Evolutionary conservation across 2,888 invertebrate species (phyloP).

Genomic region (Anorthoa munda): DNA sequence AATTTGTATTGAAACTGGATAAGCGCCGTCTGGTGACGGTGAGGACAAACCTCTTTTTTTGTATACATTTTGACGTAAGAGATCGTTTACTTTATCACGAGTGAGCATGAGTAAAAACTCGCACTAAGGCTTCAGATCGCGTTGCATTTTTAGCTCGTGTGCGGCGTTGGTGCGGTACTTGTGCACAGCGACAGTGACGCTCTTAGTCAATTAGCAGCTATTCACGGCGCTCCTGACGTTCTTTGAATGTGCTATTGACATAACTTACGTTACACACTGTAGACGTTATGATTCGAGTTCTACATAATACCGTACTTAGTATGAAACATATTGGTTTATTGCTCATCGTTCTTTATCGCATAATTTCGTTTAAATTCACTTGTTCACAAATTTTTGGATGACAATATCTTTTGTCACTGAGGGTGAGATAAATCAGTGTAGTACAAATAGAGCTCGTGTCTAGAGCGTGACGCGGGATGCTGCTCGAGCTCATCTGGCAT

Average conservation of each 20-base stretch:
- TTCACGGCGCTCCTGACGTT: neutral
- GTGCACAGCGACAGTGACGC: neutral
- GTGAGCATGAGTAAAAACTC: too few relatives aligned
- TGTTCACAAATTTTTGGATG: neutral
- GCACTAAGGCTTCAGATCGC: too few relatives aligned
- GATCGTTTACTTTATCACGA: too few relatives aligned
- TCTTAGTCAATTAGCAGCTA: constrained; percentile 3
- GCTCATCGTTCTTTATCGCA: neutral
- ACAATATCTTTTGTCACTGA: neutral
- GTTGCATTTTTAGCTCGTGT: constrained; percentile 1
- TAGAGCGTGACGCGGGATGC: neutral
- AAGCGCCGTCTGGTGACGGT: too few relatives aligned
- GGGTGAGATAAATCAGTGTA: neutral
- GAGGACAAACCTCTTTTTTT: too few relatives aligned
- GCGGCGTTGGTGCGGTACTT: too few relatives aligned
- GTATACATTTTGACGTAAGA: too few relatives aligned
- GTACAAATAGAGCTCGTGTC: neutral
- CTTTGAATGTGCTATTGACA: neutral
- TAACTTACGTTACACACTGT: neutral
- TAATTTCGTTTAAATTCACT: neutral
- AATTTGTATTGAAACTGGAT: too few relatives aligned
- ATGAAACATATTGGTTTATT: neutral
- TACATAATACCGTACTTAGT: neutral
- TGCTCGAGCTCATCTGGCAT: neutral
- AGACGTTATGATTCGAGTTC: too few relatives aligned